phyloP scores from a whole-genome alignment of 2,113 vertebrate species.

The Orthochromis malagaraziensis region DNA sequence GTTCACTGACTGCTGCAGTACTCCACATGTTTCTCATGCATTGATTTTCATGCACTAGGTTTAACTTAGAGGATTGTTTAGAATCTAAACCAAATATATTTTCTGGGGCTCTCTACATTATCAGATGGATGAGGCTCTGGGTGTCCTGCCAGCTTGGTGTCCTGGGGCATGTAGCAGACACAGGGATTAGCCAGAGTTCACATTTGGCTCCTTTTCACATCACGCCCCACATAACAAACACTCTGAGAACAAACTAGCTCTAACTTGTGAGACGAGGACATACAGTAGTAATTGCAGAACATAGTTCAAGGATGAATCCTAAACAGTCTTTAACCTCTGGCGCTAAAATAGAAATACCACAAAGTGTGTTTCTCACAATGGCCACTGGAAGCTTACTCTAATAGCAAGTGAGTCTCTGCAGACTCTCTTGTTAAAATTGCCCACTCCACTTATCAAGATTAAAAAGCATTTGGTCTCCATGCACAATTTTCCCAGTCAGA shows the following conservation, averaged over 20 bases:
- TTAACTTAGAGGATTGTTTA: conserved; percentile 14
- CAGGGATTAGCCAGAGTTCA: neutral
- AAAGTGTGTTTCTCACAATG: neutral
- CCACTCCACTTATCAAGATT: neutral
- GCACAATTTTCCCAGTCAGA: neutral
- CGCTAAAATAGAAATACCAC: neutral
- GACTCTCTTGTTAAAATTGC: neutral
- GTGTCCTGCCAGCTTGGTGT: neutral
- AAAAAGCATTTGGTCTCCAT: neutral
- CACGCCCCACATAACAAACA: neutral
- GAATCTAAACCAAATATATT: neutral
- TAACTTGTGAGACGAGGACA: neutral
- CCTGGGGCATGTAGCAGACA: neutral
- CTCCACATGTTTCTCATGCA: conserved; percentile 52
- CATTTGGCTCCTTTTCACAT: neutral
- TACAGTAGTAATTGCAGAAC: neutral
- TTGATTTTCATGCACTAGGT: conserved; percentile 27
- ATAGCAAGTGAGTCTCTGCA: neutral
- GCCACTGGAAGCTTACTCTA: neutral
- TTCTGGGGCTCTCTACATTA: neutral
- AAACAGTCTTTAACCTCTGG: neutral
- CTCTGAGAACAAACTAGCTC: neutral
- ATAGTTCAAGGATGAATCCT: neutral
- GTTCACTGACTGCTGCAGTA: neutral
- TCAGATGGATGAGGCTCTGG: neutral